phyloP scores from a whole-genome alignment of 1,140 invertebrate species.

The Helicorthomorpha holstii region DNA sequence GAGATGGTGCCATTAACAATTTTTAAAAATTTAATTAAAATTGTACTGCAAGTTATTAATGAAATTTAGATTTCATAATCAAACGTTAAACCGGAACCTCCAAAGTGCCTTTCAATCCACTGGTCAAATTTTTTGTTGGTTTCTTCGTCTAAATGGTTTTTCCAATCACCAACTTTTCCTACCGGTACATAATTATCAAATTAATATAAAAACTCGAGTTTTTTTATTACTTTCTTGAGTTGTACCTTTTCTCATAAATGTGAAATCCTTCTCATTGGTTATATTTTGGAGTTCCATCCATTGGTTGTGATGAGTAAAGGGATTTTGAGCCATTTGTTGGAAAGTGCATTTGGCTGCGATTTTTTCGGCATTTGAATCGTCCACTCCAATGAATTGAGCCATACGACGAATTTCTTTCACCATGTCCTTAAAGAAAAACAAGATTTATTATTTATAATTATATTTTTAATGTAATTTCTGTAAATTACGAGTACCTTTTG shows the following conservation, averaged over 20 bases:
- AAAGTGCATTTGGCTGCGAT: neutral
- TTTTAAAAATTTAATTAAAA: too few relatives aligned
- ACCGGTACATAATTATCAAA: neutral
- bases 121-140: neutral
- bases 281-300: neutral
- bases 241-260: neutral
- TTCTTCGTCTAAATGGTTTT: neutral
- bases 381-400: neutral
- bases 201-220: neutral
- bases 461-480: neutral
- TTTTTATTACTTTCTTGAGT: neutral
- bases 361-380: neutral
- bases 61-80: neutral
- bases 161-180: neutral
- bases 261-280: neutral
- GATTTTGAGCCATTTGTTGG: neutral
- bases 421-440: neutral
- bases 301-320: neutral
- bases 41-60: neutral
- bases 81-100: neutral
- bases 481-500: too few relatives aligned
- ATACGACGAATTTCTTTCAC: neutral
- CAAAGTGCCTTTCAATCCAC: neutral
- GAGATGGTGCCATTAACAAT: too few relatives aligned
- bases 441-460: neutral